Percentiles rank a stretch among this genome's conserved stretches.
phyloP scores from a whole-genome alignment of 64 coral and sea anemone genomes.

The Exaiptasia diaphana region DNA sequence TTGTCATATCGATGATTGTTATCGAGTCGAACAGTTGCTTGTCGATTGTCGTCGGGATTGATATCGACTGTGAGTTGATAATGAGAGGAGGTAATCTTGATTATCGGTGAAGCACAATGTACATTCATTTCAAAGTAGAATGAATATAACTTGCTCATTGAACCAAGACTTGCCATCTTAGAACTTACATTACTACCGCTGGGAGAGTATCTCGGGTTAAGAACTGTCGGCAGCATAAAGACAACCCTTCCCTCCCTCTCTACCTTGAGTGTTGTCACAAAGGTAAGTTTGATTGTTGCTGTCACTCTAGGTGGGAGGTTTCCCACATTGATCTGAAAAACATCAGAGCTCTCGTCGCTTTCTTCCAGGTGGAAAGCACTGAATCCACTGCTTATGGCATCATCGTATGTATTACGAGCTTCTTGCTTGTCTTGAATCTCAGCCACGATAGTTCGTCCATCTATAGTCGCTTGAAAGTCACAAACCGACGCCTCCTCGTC shows the following conservation, averaged over 20 bases:
- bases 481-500: constrained; percentile 71
- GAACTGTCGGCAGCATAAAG: constrained; percentile 71
- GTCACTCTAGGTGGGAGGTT: constrained; percentile 59
- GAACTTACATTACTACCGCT: constrained; percentile 3
- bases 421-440: constrained; percentile 85
- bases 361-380: constrained; percentile 73
- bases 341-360: constrained; percentile 76
- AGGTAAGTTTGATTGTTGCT: constrained; percentile 15
- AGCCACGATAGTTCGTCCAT: constrained; percentile 57
- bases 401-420: constrained; percentile 68
- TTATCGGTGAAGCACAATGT: constrained; percentile 29
- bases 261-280: constrained; percentile 53
- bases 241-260: constrained; percentile 67
- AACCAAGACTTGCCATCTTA: neutral
- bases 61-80: constrained; percentile 30
- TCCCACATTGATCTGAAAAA: constrained; percentile 79
- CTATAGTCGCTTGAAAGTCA: constrained; percentile 66
- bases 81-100: constrained; percentile 25
- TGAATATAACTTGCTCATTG: constrained; percentile 32
- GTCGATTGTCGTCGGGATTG: constrained; percentile 14
- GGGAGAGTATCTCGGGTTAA: constrained; percentile 79
- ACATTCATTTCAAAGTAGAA: constrained; percentile 81
- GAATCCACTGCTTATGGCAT: constrained; percentile 68
- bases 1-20: constrained; percentile 35
- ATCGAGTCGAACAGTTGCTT: constrained; percentile 43